These are phyloP conservation scores for Columba guinea DNA, from an alignment of 2,797 vertebrate species.

Conservation along the genomic window DNA sequence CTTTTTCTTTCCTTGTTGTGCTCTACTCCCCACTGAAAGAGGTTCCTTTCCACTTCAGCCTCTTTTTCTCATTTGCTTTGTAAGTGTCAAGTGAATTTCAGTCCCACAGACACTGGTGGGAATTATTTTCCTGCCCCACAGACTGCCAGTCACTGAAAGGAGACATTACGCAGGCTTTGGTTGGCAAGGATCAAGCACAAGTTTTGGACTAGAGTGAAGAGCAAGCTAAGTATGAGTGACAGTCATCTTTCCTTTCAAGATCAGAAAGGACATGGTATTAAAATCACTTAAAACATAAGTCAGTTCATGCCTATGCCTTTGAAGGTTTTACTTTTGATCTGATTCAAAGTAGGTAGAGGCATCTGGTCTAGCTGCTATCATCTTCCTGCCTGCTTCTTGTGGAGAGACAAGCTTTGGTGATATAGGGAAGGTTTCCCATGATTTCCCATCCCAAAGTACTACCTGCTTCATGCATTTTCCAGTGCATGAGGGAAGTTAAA, in stretches of 20 bases:
- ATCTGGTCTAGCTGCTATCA: background rate
- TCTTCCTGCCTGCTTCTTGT: background rate
- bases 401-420: background rate
- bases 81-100: constrained; percentile 48
- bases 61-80: constrained; percentile 50
- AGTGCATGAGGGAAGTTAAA: background rate
- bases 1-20: constrained; percentile 68
- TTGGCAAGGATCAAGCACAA: constrained; percentile 17
- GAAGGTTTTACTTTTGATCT: constrained; percentile 27
- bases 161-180: background rate
- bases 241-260: constrained; percentile 6
- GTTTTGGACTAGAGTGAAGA: background rate
- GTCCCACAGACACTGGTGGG: background rate
- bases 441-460: background rate
- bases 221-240: background rate
- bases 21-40: constrained; percentile 25
- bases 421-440: background rate
- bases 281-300: background rate
- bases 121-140: background rate
- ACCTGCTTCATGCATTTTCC: background rate
- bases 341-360: constrained; percentile 12
- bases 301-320: background rate
- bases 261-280: background rate
- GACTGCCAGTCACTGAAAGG: background rate
- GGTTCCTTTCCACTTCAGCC: constrained; percentile 8